Percentiles rank a stretch among this genome's conserved stretches.
These are phyloP conservation scores for Galeopterus variegatus DNA, from an alignment of 2,113 vertebrate species.

Conservation along the genomic window DNA sequence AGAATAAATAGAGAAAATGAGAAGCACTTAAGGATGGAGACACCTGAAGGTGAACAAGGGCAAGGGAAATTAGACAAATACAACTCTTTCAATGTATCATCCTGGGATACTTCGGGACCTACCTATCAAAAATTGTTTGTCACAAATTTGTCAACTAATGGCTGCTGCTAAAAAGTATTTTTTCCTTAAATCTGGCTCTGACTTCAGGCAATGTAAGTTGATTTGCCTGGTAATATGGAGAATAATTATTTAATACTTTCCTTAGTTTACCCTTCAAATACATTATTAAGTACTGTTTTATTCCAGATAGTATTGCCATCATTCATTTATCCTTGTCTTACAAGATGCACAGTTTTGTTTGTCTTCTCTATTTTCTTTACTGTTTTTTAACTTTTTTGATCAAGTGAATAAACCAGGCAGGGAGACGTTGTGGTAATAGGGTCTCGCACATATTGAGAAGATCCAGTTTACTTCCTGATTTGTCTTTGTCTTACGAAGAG, in stretches of 20 bases:
- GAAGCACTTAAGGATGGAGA: not conserved
- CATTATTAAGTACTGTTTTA: not conserved
- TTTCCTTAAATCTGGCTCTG: not conserved
- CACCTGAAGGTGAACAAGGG: not conserved
- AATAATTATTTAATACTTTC: not conserved
- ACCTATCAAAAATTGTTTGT: not conserved
- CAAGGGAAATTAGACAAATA: not conserved
- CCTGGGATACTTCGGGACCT: not conserved
- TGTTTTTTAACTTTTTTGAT: not conserved
- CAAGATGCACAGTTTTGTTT: not conserved
- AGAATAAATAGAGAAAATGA: slow-evolving; percentile 4
- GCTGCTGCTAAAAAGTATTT: not conserved
- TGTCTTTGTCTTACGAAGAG: not conserved
- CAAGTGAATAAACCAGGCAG: not conserved
- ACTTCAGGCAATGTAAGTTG: not conserved
- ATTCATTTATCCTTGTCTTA: not conserved
- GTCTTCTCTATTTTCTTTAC: not conserved
- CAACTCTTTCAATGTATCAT: not conserved
- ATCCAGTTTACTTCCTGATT: not conserved
- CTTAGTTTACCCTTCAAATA: slow-evolving; percentile 45
- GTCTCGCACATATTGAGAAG: not conserved
- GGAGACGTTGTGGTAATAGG: not conserved
- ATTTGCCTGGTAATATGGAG: not conserved
- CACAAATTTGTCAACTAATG: not conserved
- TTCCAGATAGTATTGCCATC: not conserved